These are phyloP conservation scores for Protonibea diacanthus DNA, from an alignment of 2,797 vertebrate species.

Conservation along the genomic window DNA sequence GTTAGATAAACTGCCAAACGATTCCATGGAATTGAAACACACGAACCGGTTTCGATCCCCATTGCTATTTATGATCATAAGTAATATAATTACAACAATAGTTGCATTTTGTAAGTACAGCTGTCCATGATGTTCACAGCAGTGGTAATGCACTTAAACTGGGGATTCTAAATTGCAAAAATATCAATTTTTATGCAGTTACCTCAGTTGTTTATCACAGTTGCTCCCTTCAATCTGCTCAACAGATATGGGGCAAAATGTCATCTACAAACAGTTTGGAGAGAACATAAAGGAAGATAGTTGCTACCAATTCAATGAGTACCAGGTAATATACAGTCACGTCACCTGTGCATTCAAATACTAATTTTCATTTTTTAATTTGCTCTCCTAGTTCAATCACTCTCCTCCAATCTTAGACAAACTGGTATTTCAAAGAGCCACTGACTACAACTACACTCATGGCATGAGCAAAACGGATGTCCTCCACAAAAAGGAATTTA, in stretches of 20 bases:
- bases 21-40: too few species aligned
- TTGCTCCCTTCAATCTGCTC: neutral
- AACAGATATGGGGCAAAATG: constrained; percentile 34
- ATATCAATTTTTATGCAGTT: too few species aligned
- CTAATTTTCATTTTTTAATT: too few species aligned
- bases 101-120: too few species aligned
- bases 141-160: too few species aligned
- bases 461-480: neutral
- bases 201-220: neutral
- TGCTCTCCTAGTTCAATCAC: neutral
- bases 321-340: constrained; percentile 30
- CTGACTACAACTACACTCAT: neutral
- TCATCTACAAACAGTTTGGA: neutral
- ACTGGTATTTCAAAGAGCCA: neutral
- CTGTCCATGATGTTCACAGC: too few species aligned
- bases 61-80: too few species aligned
- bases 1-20: too few species aligned
- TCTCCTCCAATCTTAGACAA: neutral
- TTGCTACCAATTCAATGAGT: neutral
- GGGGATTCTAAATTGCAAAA: too few species aligned
- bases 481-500: neutral
- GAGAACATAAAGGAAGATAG: neutral
- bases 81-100: too few species aligned
- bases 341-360: too few species aligned
- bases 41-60: too few species aligned